These are phyloP conservation scores for Drosophila rhopaloa DNA, from an alignment of 1,140 invertebrate genomes.

Conservation along the genomic window DNA sequence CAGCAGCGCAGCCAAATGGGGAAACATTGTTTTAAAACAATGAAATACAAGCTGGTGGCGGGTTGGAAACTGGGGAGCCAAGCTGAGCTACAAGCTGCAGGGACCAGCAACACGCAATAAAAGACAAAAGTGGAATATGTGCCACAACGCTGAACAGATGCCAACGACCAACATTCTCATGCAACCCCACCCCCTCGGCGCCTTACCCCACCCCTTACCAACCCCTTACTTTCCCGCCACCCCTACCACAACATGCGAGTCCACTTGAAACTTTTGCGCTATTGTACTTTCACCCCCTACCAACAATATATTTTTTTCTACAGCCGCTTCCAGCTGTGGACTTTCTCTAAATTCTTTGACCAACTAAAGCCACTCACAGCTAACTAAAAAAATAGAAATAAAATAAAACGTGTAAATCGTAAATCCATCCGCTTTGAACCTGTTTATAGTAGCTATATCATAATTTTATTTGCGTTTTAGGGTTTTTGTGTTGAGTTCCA, in stretches of 20 bases:
- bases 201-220: not conserved
- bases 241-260: conserved; percentile 51
- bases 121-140: conserved; percentile 82
- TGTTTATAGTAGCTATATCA: too few species aligned
- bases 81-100: conserved; percentile 34
- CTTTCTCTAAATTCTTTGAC: conserved; percentile 68
- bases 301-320: conserved; percentile 32
- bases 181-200: not conserved
- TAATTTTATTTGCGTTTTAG: too few species aligned
- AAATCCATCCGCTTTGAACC: not conserved
- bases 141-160: conserved; percentile 77
- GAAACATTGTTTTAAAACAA: conserved; percentile 79
- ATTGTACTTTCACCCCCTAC: conserved; percentile 58
- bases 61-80: conserved; percentile 17
- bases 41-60: conserved; percentile 52
- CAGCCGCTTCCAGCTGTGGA: conserved; percentile 43
- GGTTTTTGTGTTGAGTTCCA: too few species aligned
- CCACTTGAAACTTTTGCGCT: conserved; percentile 79
- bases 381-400: conserved; percentile 25
- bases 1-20: conserved; percentile 65
- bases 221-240: not conserved
- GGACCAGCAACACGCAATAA: conserved; percentile 69
- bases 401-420: not conserved
- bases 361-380: conserved; percentile 43
- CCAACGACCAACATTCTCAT: conserved; percentile 54